Evolutionary conservation across 2,797 vertebrate species (phyloP), one percentile per base, ranked within the genome.

Genomic region (Poeciliopsis paucimaculata): DNA sequence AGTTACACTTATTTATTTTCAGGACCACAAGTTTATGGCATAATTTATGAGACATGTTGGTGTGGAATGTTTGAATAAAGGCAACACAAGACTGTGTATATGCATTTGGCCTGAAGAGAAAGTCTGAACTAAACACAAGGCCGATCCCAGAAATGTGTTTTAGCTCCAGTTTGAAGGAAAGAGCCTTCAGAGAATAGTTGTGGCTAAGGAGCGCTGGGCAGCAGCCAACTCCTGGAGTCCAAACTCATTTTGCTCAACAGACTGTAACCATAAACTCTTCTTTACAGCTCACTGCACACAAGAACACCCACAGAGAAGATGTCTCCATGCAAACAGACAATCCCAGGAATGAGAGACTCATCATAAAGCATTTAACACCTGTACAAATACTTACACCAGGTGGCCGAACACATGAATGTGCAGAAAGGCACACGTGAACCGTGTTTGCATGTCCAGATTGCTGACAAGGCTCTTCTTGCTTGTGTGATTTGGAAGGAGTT

Each of bases 401-500:
- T 84, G 83, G 81, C 23, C 80, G 18, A 49, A 47, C 60, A 71
- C n/a, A 28, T 26, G 26, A 68, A 81, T 57, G 47, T 43, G 77
- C 64, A 68, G 77, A 60, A 64, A 79, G 46, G 66, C 80, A 66
- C 70, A 70, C 78, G 62, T 47, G n/a, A 6, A 45, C 57, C 49
- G 13, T 34, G 51, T 43, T 80, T 2, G 41, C 74, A 70, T 70
- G 71, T 68, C 79, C 82, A 55, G 73, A 23, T 39, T 77, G 73
- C 86, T 86, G 78, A 83, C 73, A 80, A 80, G 73, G 81, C 80
- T 86, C 89, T 82, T 83, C 80, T 34, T 92, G 90, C 92, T 93
- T 94, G 89, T 90, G 77, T 89, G 86, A 88, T 90, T 92, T 93
- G 93, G 91, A 90, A 26, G 7, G 15, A 80, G 84, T 77, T 86